Evolutionary conservation across 2,888 invertebrate genomes (phyloP), one percentile per base, ranked within the genome.

Genomic region (Sphaerophoria rueppellii): DNA sequence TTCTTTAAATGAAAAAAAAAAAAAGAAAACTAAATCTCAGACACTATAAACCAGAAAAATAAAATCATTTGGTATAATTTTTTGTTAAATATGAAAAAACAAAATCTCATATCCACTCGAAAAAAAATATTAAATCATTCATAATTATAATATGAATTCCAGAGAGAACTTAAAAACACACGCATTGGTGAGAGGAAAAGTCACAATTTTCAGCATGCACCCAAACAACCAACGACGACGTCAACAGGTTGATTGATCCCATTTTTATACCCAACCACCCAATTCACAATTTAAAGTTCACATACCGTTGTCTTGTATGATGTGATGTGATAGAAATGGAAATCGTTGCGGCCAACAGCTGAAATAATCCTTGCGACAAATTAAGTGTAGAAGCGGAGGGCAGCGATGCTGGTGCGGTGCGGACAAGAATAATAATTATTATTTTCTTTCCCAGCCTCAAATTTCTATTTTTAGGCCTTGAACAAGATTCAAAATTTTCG

Each of bases 211-310:
- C 40, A n/a, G 11, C 74, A 69, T 60, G 55, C 75, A 83, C 81
- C 81, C 85, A 81, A 85, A 85, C 85, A 81, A 77, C 24, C 24
- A 24, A 24, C 24, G 24, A 24, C 24, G 24, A 24, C 81, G 52
- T 77, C 85, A 85, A 85, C 85, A 85, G 81, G 85, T 85, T 85
- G 85, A 85, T 85, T 85, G 85, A 85, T 85, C 80, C 76, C 83
- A 55, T 9, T 35, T 24, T 34, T 24, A 67, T 57, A 11, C 6
- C 11, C 6, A 60, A 7, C 7, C 55, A 4, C 35, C 58, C 40
- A 60, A 60, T 54, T 32, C 80, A 83, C 75, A 80, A 60, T 60
- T 60, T 43, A 40, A 40, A 60, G 60, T 54, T 7, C 80, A 83
- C 83, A 80, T 83, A 83, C 80, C 83, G 75, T 80, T 70, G 60